Conservation (phyloP, 2,113 vertebrate genomes). For the Scalopus aquaticus region DNA sequence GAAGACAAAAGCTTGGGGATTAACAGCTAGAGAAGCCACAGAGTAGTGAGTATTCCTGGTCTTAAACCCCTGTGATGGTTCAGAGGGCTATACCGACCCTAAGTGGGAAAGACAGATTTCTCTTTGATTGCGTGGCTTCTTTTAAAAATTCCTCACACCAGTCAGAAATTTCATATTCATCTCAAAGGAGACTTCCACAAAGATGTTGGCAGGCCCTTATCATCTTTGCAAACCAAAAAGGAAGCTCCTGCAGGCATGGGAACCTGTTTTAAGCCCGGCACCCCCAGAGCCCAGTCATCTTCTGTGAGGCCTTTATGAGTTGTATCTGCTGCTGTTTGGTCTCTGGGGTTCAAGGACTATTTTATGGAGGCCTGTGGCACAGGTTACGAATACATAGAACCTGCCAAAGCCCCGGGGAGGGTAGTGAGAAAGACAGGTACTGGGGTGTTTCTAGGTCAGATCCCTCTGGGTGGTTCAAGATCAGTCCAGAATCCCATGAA, state of each 20-base stretch:
- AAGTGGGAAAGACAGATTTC: neutral
- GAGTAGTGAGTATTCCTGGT: neutral
- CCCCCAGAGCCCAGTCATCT: neutral
- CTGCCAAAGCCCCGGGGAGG: neutral
- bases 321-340: neutral
- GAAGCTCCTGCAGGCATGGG: rapidly evolving
- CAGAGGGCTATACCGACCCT: neutral
- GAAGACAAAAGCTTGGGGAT: neutral
- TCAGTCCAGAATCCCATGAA: neutral
- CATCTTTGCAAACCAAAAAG: neutral
- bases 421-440: neutral
- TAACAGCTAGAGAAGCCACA: neutral
- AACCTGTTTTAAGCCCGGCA: neutral
- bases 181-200: conserved; percentile 8
- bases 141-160: conserved; percentile 4
- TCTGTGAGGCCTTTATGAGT: neutral
- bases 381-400: neutral
- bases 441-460: neutral
- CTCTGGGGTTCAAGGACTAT: neutral
- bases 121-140: neutral
- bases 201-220: neutral
- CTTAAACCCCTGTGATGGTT: neutral
- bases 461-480: neutral
- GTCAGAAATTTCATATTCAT: neutral
- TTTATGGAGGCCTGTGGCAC: neutral